A percentile compares a stretch with the other conserved stretches of the same genome.
Evolutionary conservation across 2,113 vertebrate species (phyloP).

Genomic region (Phrynocephalus versicolor): DNA sequence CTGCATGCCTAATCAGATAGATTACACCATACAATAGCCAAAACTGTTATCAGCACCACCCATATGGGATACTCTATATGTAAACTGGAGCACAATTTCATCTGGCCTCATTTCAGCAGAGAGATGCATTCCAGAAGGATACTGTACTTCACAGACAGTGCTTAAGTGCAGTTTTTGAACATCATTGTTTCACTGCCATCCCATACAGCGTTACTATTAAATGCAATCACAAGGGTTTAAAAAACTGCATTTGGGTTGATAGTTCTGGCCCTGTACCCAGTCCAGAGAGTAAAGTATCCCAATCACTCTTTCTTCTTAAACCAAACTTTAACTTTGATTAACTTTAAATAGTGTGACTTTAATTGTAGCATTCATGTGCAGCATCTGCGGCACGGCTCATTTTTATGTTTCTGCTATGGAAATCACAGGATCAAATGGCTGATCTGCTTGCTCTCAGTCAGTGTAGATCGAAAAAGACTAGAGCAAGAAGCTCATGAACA

Average conservation of each 20-base stretch:
- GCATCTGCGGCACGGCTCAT: background rate
- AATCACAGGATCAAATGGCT: background rate
- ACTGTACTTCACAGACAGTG: background rate
- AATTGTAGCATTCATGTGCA: background rate
- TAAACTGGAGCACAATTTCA: background rate
- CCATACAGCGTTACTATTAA: background rate
- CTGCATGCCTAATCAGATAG: no score
- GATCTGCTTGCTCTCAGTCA: background rate
- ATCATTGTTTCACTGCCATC: background rate
- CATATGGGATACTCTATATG: background rate
- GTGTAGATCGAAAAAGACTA: background rate
- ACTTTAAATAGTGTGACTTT: background rate
- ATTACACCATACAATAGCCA: no score
- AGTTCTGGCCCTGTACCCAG: background rate
- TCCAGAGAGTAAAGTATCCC: background rate
- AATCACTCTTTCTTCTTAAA: background rate
- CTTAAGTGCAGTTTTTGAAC: background rate
- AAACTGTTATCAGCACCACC: background rate
- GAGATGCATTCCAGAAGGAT: no score
- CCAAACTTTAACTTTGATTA: background rate
- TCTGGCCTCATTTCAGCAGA: no score
- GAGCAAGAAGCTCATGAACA: background rate
- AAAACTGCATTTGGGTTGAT: background rate
- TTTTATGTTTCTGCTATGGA: background rate
- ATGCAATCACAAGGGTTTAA: background rate